phyloP scores from a whole-genome alignment of 2,888 invertebrate species.

The Parnassius apollo region DNA sequence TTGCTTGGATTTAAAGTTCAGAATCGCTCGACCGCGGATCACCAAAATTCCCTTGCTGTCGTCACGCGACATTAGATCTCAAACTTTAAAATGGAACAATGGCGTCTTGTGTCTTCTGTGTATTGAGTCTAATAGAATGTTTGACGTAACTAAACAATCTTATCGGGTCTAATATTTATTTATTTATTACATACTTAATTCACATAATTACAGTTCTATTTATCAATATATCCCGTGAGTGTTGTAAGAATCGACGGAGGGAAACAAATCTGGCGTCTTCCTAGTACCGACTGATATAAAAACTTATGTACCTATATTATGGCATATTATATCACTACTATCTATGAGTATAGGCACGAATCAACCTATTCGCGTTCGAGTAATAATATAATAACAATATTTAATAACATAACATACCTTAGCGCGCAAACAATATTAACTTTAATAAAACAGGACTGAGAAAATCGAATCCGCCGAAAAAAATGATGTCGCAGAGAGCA shows the following conservation, averaged over 20 bases:
- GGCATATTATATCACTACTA: too few species aligned
- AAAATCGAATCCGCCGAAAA: conserved; percentile 27
- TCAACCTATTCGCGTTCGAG: neutral
- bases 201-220: too few species aligned
- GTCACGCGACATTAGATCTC: conserved; percentile 74
- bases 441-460: conserved; percentile 27
- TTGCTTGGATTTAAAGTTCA: conserved; percentile 29
- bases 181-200: too few species aligned
- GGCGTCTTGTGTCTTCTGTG: conserved; percentile 57
- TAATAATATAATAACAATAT: neutral
- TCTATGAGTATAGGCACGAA: too few species aligned
- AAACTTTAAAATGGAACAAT: conserved; percentile 67
- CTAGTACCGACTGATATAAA: too few species aligned
- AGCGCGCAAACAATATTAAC: conserved; percentile 1
- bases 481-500: conserved; percentile 22
- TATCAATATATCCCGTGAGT: too few species aligned
- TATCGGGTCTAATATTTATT: too few species aligned
- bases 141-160: conserved; percentile 10
- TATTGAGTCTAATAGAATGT: conserved; percentile 30
- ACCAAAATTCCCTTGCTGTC: conserved; percentile 52
- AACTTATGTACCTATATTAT: too few species aligned
- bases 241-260: too few species aligned
- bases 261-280: too few species aligned
- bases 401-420: neutral
- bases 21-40: conserved; percentile 28